Evolutionary conservation across 2,888 invertebrate genomes (phyloP).

Genomic region (Cheilosia soror): DNA sequence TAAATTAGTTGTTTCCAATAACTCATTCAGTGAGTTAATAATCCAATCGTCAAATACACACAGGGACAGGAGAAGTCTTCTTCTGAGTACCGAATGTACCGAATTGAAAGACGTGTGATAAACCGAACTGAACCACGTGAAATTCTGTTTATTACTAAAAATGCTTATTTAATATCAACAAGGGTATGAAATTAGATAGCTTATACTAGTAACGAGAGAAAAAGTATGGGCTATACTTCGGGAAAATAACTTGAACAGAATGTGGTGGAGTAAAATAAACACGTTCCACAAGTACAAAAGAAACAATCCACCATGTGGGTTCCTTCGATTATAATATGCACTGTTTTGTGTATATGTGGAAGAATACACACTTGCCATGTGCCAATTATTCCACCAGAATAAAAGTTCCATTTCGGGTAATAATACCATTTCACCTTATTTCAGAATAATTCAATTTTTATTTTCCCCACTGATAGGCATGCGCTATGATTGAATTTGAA

Average conservation of each 20-base stretch:
- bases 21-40: constrained; percentile 51
- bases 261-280: constrained; percentile 71
- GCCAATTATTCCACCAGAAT: constrained; percentile 72
- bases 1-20: constrained; percentile 49
- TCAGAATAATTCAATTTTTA: constrained; percentile 71
- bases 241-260: constrained; percentile 64
- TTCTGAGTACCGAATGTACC: constrained; percentile 23
- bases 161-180: constrained; percentile 74
- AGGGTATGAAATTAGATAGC: constrained; percentile 71
- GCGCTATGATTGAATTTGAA: constrained; percentile 69
- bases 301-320: constrained; percentile 76
- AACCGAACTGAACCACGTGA: constrained; percentile 73
- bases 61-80: constrained; percentile 34
- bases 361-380: constrained; percentile 72
- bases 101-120: constrained; percentile 48
- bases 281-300: constrained; percentile 72
- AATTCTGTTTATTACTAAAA: constrained; percentile 74
- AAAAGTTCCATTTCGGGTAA: constrained; percentile 63
- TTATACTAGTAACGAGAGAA: constrained; percentile 67
- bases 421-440: constrained; percentile 69
- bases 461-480: constrained; percentile 59
- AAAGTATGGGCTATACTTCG: constrained; percentile 64
- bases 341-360: constrained; percentile 68
- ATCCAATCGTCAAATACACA: constrained; percentile 63
- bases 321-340: constrained; percentile 52